A percentile compares a stretch with the other conserved stretches of the same genome.
Evolutionary conservation across 1,140 invertebrate genomes (phyloP).

Genomic region (Caenorhabditis briggsae): DNA sequence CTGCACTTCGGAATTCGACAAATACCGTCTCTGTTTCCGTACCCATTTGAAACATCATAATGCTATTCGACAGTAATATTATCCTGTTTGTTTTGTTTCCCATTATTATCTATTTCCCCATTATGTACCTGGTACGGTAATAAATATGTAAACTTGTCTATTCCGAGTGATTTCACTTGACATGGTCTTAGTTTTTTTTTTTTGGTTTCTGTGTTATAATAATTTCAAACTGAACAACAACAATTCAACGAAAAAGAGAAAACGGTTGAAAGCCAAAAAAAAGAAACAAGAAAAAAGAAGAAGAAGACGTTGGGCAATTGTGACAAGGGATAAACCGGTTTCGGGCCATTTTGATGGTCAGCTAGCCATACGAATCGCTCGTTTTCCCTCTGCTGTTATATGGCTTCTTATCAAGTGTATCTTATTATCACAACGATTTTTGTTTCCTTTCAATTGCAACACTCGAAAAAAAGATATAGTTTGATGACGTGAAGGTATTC

Average conservation of each 20-base stretch:
- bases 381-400: constrained; percentile 24
- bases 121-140: background rate
- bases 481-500: background rate
- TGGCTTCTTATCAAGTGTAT: constrained; percentile 34
- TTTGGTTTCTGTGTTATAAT: background rate
- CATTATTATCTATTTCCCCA: background rate
- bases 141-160: background rate
- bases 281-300: constrained; percentile 9
- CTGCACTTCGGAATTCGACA: constrained; percentile 56
- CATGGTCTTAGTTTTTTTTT: background rate
- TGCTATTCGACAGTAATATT: constrained; percentile 2
- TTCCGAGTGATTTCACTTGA: background rate
- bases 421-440: constrained; percentile 37
- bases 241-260: background rate
- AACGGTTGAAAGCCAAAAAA: background rate
- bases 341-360: constrained; percentile 14
- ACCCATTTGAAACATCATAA: constrained; percentile 39
- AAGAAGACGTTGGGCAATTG: constrained; percentile 37
- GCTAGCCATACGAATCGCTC: background rate
- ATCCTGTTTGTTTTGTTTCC: background rate
- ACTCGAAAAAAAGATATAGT: constrained; percentile 5
- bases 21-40: constrained; percentile 56
- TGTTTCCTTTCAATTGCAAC: constrained; percentile 48
- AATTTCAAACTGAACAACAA: background rate
- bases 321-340: constrained; percentile 6